phyloP scores from a whole-genome alignment of 2,888 invertebrate species.

The Ophion obscuratus region DNA sequence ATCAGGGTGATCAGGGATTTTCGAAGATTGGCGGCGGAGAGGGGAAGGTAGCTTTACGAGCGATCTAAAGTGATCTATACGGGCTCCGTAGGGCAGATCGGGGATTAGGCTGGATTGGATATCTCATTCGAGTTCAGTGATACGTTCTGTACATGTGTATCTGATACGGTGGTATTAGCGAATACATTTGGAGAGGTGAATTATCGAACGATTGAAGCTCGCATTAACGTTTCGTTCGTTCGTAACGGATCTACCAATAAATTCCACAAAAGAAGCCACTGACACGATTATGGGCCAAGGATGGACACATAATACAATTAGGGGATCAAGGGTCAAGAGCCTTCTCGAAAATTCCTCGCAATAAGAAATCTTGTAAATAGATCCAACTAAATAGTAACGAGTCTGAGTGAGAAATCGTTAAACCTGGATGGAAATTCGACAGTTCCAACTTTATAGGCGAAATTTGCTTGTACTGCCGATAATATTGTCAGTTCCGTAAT shows the following conservation, averaged over 20 bases:
- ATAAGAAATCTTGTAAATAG: not conserved
- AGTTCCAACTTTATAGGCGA: not conserved
- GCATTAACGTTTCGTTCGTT: not conserved
- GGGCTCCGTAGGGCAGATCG: constrained; percentile 26
- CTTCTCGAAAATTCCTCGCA: not conserved
- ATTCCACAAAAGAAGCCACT: constrained; percentile 2
- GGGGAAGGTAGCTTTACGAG: constrained; percentile 41
- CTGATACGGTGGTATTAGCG: not conserved
- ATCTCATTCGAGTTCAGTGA: constrained; percentile 53
- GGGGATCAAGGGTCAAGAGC: not conserved
- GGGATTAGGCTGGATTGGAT: constrained; percentile 46
- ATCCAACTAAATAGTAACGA: not conserved
- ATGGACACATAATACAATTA: not conserved
- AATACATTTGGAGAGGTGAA: not conserved
- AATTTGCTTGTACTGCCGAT: not conserved
- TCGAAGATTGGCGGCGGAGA: not conserved
- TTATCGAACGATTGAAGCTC: not conserved
- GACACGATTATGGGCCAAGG: not conserved
- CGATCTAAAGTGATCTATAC: constrained; percentile 58
- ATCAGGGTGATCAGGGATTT: constrained; percentile 17
- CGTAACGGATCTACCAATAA: not conserved
- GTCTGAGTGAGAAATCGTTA: not conserved
- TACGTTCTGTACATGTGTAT: not conserved
- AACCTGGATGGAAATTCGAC: not conserved
- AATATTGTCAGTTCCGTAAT: too few species aligned